Evolutionary conservation across 1,140 invertebrate genomes (phyloP).

Genomic region (Apis dorsata): DNA sequence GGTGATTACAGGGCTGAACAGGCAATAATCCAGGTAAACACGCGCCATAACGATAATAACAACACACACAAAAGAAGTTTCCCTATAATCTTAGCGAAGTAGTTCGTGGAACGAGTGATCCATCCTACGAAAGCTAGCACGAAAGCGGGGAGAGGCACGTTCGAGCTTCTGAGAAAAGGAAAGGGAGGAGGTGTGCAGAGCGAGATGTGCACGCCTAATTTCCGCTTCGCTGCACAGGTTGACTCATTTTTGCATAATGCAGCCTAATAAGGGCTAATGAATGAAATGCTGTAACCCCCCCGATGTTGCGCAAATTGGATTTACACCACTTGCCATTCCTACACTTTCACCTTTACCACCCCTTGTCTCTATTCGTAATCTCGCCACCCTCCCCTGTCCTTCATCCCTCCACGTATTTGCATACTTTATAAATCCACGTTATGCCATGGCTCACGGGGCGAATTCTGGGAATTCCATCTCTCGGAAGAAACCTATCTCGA

Average conservation of each 20-base stretch:
- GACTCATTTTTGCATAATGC: slow-evolving; percentile 75
- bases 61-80: background rate
- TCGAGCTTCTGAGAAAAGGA: slow-evolving; percentile 11
- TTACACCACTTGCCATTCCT: slow-evolving; percentile 68
- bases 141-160: background rate
- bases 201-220: slow-evolving; percentile 52
- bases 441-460: background rate
- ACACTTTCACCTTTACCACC: slow-evolving; percentile 41
- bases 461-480: slow-evolving; percentile 54
- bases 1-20: background rate
- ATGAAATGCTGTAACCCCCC: slow-evolving; percentile 66
- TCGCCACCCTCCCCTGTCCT: slow-evolving; percentile 38
- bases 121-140: background rate
- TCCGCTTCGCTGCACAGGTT: slow-evolving; percentile 59
- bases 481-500: slow-evolving; percentile 48
- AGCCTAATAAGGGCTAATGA: slow-evolving; percentile 74
- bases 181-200: background rate
- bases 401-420: slow-evolving; percentile 61
- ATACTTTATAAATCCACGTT: slow-evolving; percentile 64
- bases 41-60: background rate
- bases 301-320: slow-evolving; percentile 71
- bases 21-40: background rate
- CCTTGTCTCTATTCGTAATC: slow-evolving; percentile 58
- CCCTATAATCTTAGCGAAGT: background rate
- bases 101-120: slow-evolving; percentile 37